A percentile compares a stretch with the other conserved stretches of the same genome.
phyloP scores from a whole-genome alignment of 2,797 vertebrate species.

The Pogoniulus pusillus region DNA sequence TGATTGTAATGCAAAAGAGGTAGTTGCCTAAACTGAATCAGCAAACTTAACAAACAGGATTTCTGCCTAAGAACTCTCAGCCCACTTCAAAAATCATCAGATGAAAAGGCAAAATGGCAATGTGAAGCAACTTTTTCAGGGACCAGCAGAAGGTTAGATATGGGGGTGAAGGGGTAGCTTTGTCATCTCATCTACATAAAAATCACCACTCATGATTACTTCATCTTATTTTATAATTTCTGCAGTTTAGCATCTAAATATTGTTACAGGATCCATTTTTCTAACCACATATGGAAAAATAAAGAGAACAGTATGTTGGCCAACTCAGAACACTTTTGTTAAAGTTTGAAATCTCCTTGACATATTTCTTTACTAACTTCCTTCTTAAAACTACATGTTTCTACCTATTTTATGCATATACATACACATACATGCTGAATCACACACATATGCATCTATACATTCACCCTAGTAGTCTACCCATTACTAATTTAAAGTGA shows the following conservation, averaged over 20 bases:
- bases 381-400: background rate
- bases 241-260: background rate
- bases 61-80: background rate
- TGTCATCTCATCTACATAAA: background rate
- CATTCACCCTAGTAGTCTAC: background rate
- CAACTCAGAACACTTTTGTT: background rate
- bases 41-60: background rate
- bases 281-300: background rate
- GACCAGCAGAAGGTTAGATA: background rate
- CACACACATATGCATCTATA: background rate
- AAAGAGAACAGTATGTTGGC: background rate
- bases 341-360: background rate
- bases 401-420: background rate
- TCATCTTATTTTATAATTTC: background rate
- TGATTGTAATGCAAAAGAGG: background rate
- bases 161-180: background rate
- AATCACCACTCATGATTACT: background rate
- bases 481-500: background rate
- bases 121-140: background rate
- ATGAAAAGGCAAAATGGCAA: background rate
- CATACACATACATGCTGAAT: background rate
- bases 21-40: background rate
- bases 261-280: conserved; percentile 4
- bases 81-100: background rate
- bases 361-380: background rate